A percentile compares a stretch with the other conserved stretches of the same genome.
phyloP scores from a whole-genome alignment of 2,888 invertebrate genomes.

The Dolichopus griseipennis region DNA sequence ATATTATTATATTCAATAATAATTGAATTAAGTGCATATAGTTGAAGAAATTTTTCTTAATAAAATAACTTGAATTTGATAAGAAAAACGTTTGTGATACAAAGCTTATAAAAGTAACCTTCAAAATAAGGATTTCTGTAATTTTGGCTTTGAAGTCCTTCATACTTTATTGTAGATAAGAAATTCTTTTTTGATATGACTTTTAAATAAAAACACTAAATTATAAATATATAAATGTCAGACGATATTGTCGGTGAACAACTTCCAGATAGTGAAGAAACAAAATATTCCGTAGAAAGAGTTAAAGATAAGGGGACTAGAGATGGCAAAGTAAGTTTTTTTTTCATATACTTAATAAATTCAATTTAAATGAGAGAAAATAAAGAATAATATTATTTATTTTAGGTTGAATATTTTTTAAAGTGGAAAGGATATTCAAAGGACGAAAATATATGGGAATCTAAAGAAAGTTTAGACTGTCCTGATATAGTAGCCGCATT shows the following conservation, averaged over 20 bases:
- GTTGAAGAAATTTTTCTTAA: no score
- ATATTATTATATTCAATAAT: neutral
- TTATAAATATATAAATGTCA: neutral
- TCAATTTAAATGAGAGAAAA: neutral
- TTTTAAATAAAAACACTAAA: neutral
- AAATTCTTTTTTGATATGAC: neutral
- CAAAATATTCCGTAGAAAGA: slow-evolving; percentile 84
- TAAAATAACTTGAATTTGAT: no score
- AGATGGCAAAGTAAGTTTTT: slow-evolving; percentile 55
- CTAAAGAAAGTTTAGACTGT: slow-evolving; percentile 85
- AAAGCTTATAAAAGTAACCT: neutral
- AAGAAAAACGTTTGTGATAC: neutral
- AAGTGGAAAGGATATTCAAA: slow-evolving; percentile 78
- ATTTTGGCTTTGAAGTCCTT: neutral
- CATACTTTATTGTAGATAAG: neutral
- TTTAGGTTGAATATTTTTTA: slow-evolving; percentile 55
- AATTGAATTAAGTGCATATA: no score
- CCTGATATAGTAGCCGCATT: slow-evolving; percentile 79
- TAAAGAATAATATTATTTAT: neutral
- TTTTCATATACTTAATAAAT: neutral
- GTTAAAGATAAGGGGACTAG: slow-evolving; percentile 74
- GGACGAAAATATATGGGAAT: slow-evolving; percentile 94
- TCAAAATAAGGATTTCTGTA: neutral
- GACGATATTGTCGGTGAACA: slow-evolving; percentile 22
- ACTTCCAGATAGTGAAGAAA: slow-evolving; percentile 40